Conservation (phyloP, 1,140 invertebrate genomes). For the Nixonia krombeini region DNA sequence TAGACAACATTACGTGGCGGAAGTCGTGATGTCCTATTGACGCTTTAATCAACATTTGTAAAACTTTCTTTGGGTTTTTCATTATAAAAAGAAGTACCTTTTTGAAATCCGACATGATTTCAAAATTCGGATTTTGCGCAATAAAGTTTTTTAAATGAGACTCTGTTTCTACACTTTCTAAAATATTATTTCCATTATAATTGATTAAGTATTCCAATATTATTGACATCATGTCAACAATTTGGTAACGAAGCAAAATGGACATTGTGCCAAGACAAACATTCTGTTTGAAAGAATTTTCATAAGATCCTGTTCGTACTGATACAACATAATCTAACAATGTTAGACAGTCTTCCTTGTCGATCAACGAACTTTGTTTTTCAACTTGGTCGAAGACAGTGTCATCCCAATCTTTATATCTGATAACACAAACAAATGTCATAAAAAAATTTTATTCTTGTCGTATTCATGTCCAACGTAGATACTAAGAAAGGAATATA, state of each 20-base stretch:
- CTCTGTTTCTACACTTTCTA: slow-evolving; percentile 41
- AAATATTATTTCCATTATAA: slow-evolving; percentile 45
- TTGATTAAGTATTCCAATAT: slow-evolving; percentile 52
- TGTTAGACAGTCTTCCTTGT: slow-evolving; percentile 40
- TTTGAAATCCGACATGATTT: slow-evolving; percentile 25
- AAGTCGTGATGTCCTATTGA: slow-evolving; percentile 49
- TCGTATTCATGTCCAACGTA: too few species aligned
- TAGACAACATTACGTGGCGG: slow-evolving; percentile 43
- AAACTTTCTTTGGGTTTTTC: slow-evolving; percentile 48
- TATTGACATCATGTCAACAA: slow-evolving; percentile 45
- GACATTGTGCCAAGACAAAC: slow-evolving; percentile 25
- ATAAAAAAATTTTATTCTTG: too few species aligned
- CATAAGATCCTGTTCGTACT: slow-evolving; percentile 20
- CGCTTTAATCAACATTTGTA: slow-evolving; percentile 54
- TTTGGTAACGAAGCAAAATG: slow-evolving; percentile 30
- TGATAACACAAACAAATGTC: neutral
- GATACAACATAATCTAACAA: slow-evolving; percentile 55
- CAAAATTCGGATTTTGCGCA: slow-evolving; percentile 41
- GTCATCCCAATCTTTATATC: slow-evolving; percentile 56
- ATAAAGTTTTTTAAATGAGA: slow-evolving; percentile 54
- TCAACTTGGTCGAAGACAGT: slow-evolving; percentile 39
- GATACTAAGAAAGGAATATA: too few species aligned
- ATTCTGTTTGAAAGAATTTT: slow-evolving; percentile 30
- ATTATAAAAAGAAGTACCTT: slow-evolving; percentile 53
- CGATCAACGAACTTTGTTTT: slow-evolving; percentile 17